Conservation (phyloP, 2,888 invertebrate species). For the Ligdia adustata region DNA sequence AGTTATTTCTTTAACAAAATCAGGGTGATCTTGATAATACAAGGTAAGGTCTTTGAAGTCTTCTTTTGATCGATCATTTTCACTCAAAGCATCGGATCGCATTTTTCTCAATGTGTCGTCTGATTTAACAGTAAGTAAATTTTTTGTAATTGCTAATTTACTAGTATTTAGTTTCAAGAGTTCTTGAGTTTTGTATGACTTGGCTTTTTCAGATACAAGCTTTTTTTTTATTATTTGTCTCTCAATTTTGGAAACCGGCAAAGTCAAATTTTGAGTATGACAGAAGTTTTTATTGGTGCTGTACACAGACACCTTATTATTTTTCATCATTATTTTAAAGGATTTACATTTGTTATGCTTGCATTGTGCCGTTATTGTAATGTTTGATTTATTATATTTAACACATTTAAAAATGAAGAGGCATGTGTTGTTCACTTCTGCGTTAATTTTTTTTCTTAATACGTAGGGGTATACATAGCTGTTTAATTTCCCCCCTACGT, state of each 20-base stretch:
- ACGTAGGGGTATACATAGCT: background rate
- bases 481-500: background rate
- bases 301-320: background rate
- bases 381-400: background rate
- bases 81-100: background rate
- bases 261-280: background rate
- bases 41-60: background rate
- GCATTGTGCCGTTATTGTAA: background rate
- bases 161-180: background rate
- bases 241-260: constrained; percentile 5
- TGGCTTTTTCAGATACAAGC: background rate
- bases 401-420: background rate
- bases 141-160: background rate
- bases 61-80: constrained; percentile 8
- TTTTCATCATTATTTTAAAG: constrained; percentile 3
- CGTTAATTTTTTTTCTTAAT: background rate
- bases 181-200: background rate
- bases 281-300: background rate
- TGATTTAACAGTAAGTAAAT: background rate
- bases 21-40: constrained; percentile 4
- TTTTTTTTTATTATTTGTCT: background rate
- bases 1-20: background rate
- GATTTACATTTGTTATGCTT: background rate
- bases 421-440: constrained; percentile 4
- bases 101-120: constrained; percentile 9